Conservation (phyloP, 2,797 vertebrate species). For the Neomorphus geoffroyi region DNA sequence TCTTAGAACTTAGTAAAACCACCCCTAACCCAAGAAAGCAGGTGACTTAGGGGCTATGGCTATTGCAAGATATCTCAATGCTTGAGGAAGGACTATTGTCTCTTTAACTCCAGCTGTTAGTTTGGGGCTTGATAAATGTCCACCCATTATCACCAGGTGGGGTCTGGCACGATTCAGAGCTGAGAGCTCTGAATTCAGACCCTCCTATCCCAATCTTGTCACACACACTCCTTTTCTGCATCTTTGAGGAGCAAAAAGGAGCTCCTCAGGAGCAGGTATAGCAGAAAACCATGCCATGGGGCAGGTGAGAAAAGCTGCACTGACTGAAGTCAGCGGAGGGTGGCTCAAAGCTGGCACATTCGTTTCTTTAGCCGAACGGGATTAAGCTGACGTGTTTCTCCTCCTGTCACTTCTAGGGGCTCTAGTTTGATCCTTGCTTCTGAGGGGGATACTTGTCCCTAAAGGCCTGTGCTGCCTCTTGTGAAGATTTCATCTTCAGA, state of each 20-base stretch:
- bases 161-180: background rate
- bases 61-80: background rate
- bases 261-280: background rate
- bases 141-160: background rate
- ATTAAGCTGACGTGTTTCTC: background rate
- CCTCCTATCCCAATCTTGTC: background rate
- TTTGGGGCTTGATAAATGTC: background rate
- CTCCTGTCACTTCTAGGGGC: background rate
- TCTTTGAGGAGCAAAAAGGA: background rate
- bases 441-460: background rate
- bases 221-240: rapidly evolving
- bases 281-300: background rate
- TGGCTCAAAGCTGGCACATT: background rate
- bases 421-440: background rate
- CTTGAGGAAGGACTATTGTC: background rate
- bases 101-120: background rate
- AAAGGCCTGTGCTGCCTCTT: background rate
- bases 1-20: background rate
- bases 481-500: background rate
- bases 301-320: background rate
- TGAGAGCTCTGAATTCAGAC: no score
- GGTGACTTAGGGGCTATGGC: background rate
- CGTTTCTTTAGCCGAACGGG: background rate
- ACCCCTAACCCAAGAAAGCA: background rate
- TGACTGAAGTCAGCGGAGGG: background rate